Base-by-base conservation (phyloP, 64 coral and sea anemone genomes). In the Actinia tenebrosa region DNA sequence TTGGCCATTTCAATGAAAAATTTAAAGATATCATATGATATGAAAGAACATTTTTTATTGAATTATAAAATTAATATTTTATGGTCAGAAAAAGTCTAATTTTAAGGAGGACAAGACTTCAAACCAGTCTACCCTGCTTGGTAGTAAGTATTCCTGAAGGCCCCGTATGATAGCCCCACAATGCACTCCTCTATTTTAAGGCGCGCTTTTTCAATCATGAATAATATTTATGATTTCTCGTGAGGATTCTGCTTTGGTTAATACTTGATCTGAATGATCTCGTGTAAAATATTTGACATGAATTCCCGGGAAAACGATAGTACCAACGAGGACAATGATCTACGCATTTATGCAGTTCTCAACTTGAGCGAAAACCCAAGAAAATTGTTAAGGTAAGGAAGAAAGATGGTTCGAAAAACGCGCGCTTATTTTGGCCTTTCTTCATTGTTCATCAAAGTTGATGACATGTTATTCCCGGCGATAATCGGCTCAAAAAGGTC, bases 211-310 rank as follows among this genome's bases (percentile, higher is more conserved):
- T 89, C 87, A 68, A 64, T 78, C 60, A 45, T 63, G 15, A 82
- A 53, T 92, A 54, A 82, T 80, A 79, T 77, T 77, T 82, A 64
- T 37, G 1, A 37, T 64, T 78, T 53, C 17, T 89, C 66, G 45
- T n/a, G 20, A 27, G 17, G 17, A 44, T 62, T 71, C 3, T 30
- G 55, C 1, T 56, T 75, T 30, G n/a, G 17, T 22, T 75, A 37
- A 37, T 14, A 75, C 26, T 62, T 79, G 56, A 44, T 77, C 26
- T 87, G 62, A 44, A 87, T 79, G 84, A 91, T 87, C 16, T 92
- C 80, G 86, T 92, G 85, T 87, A 59, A 60, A 30, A 72, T 92
- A 71, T 87, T 71, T 58, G 90, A 92, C 27, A 92, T 92, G 90
- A 87, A 66, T 52, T 81, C 90, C 80, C 71, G 60, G 20, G 71